Conservation (phyloP, 2,113 vertebrate species). For the Narcine bancroftii region DNA sequence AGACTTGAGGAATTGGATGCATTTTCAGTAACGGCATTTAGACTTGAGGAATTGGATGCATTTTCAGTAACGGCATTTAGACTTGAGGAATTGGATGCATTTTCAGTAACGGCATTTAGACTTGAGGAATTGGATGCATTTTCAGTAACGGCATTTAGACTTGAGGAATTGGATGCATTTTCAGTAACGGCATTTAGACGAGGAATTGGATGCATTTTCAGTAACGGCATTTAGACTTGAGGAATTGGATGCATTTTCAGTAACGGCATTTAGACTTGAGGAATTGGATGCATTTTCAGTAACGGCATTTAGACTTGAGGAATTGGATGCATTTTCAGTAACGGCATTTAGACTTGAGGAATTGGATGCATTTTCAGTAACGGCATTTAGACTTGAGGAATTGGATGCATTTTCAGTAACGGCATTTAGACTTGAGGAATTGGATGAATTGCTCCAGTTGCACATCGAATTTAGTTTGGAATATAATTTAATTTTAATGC, state of each 20-base stretch:
- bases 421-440: neutral
- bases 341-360: too few relatives aligned
- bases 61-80: too few relatives aligned
- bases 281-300: neutral
- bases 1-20: neutral
- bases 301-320: too few relatives aligned
- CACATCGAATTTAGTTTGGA: neutral
- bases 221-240: too few relatives aligned
- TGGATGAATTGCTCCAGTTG: neutral
- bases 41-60: neutral
- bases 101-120: too few relatives aligned
- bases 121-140: neutral
- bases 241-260: neutral
- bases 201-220: neutral
- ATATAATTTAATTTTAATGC: neutral
- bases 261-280: too few relatives aligned
- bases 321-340: neutral
- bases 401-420: neutral
- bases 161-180: neutral
- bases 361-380: neutral
- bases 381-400: too few relatives aligned
- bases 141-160: too few relatives aligned
- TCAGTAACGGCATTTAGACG: too few relatives aligned
- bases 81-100: neutral
- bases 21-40: too few relatives aligned